A percentile compares a stretch with the other conserved stretches of the same genome.
Conservation (phyloP, 2,113 vertebrate species). For the Rallus limicola region DNA sequence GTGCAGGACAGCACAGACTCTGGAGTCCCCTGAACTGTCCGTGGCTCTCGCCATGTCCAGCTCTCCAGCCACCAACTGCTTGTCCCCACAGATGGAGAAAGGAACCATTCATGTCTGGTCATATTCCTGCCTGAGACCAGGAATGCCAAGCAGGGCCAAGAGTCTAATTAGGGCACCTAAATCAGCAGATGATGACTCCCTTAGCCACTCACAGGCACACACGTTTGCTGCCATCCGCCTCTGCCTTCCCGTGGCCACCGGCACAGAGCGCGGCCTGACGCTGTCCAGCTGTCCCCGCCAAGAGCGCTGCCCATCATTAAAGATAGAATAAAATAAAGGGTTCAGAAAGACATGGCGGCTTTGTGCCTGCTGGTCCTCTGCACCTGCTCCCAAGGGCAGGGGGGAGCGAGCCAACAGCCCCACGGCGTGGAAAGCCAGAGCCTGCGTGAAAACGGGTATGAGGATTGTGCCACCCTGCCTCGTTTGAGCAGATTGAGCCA, state of each 20-base stretch:
- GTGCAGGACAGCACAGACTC: background rate
- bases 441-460: background rate
- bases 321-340: background rate
- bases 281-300: background rate
- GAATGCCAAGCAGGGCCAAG: accelerated
- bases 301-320: background rate
- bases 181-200: background rate
- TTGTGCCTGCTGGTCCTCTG: background rate
- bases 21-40: background rate
- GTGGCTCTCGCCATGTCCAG: accelerated
- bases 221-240: accelerated
- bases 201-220: accelerated
- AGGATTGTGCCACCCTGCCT: background rate
- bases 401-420: background rate
- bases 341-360: background rate
- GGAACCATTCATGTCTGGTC: background rate
- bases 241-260: background rate
- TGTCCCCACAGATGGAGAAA: background rate
- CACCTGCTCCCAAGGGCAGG: accelerated
- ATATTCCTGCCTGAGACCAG: accelerated
- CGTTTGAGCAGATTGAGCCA: accelerated
- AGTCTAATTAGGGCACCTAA: background rate
- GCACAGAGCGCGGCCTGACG: background rate
- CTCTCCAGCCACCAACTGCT: background rate
- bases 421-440: accelerated